Evolutionary conservation across 2,113 vertebrate genomes (phyloP).

Genomic region (Ctenomys sociabilis): DNA sequence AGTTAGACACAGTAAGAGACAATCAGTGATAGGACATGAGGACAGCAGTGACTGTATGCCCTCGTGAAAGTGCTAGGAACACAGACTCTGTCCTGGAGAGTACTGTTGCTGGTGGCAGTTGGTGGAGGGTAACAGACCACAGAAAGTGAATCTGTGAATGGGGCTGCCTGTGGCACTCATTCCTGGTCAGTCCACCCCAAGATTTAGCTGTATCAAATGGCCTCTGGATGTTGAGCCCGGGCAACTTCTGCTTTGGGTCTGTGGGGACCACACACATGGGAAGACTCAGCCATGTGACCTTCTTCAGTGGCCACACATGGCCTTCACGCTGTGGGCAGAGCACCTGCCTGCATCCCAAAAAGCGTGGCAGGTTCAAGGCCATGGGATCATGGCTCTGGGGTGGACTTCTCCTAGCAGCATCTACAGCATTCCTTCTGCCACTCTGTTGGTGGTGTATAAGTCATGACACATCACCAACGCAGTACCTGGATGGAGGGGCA

Average conservation of each 20-base stretch:
- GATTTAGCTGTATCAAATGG: not conserved
- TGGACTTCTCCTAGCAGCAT: not conserved
- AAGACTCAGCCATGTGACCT: not conserved
- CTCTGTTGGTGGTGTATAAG: not conserved
- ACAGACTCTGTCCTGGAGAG: too few species aligned
- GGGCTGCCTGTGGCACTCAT: too few species aligned
- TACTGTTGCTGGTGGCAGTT: not conserved
- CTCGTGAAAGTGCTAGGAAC: not conserved
- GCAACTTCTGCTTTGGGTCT: not conserved
- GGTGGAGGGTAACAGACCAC: not conserved
- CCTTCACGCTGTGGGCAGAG: not conserved
- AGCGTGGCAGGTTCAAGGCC: not conserved
- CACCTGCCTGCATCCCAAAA: not conserved
- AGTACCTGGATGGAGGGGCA: not conserved
- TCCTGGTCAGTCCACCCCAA: not conserved
- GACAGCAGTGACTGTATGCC: accelerated
- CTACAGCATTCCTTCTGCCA: not conserved
- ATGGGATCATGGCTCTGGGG: accelerated
- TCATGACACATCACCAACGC: not conserved
- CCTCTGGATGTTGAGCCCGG: not conserved
- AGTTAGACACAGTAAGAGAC: not conserved
- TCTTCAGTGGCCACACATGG: not conserved
- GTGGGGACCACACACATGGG: not conserved
- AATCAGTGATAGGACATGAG: not conserved
- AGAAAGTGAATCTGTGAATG: not conserved